These are phyloP conservation scores for Alethe diademata DNA, from an alignment of 2,113 vertebrate species.

Conservation along the genomic window DNA sequence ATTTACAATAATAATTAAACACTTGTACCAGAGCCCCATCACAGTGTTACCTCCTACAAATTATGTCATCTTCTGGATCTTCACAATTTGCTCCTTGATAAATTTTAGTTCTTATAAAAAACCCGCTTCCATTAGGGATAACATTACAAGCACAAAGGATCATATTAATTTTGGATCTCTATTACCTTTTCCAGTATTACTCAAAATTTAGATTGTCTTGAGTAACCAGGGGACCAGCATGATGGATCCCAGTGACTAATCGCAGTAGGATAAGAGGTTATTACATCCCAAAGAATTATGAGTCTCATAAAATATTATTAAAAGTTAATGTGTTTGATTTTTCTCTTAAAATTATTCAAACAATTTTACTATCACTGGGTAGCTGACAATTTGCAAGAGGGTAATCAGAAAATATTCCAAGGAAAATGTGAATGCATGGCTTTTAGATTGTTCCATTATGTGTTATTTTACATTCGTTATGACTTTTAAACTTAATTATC, in stretches of 20 bases:
- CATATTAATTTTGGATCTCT: conserved; percentile 33
- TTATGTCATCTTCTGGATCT: conserved; percentile 13
- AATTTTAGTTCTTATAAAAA: background rate
- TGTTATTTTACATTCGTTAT: conserved; percentile 54
- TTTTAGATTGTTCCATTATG: conserved; percentile 45
- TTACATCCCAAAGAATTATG: conserved; percentile 57
- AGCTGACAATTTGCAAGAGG: conserved; percentile 24
- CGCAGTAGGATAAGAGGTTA: conserved; percentile 32
- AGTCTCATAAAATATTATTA: conserved; percentile 64
- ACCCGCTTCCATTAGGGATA: background rate
- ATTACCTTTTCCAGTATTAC: conserved; percentile 46
- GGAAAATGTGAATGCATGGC: background rate
- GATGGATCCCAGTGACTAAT: conserved; percentile 63
- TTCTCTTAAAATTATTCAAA: conserved; percentile 59
- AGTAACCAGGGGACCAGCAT: conserved; percentile 23
- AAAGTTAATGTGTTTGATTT: conserved; percentile 66
- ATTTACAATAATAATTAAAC: conserved; percentile 66
- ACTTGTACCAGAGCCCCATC: background rate
- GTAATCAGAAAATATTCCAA: conserved; percentile 42
- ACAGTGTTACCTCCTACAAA: background rate
- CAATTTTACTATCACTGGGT: conserved; percentile 49
- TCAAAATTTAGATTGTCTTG: conserved; percentile 57
- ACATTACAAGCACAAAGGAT: conserved; percentile 7
- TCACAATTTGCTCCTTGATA: conserved; percentile 1
- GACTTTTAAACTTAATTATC: conserved; percentile 61